A percentile compares a stretch with the other conserved stretches of the same genome.
These are phyloP conservation scores for Cepphus grylle DNA, from an alignment of 2,113 vertebrate genomes.

Conservation along the genomic window DNA sequence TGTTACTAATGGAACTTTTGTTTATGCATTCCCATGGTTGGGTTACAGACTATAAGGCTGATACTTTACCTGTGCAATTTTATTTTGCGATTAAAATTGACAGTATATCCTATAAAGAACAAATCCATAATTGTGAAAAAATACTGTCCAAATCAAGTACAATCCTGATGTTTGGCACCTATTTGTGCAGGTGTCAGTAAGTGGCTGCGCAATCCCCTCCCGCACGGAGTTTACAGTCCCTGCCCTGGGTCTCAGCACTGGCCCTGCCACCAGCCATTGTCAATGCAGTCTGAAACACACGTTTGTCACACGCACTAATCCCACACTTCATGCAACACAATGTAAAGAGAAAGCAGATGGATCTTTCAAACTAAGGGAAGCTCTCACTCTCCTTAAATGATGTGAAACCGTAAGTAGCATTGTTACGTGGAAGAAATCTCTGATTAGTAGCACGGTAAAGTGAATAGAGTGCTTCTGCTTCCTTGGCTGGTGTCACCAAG, in stretches of 20 bases:
- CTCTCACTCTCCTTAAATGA: neutral
- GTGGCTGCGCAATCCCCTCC: neutral
- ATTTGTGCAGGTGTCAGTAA: neutral
- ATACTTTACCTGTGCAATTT: neutral
- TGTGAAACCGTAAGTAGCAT: neutral
- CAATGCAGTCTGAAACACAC: neutral
- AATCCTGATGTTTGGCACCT: neutral
- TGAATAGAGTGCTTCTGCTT: neutral
- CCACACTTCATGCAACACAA: neutral
- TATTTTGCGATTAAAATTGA: neutral
- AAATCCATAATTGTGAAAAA: neutral
- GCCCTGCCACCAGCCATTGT: neutral
- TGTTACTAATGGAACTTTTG: neutral
- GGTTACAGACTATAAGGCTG: neutral
- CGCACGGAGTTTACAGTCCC: neutral
- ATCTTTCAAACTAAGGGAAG: neutral
- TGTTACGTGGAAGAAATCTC: neutral
- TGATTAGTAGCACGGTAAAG: neutral
- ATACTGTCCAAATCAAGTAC: neutral
- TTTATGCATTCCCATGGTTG: neutral
- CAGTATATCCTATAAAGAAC: neutral
- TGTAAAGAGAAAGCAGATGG: neutral
- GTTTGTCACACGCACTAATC: neutral
- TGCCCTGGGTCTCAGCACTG: neutral
- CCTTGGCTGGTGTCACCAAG: neutral